A percentile compares a stretch with the other conserved stretches of the same genome.
Evolutionary conservation across 2,888 invertebrate species (phyloP).

Genomic region (Argyra leucocephala): DNA sequence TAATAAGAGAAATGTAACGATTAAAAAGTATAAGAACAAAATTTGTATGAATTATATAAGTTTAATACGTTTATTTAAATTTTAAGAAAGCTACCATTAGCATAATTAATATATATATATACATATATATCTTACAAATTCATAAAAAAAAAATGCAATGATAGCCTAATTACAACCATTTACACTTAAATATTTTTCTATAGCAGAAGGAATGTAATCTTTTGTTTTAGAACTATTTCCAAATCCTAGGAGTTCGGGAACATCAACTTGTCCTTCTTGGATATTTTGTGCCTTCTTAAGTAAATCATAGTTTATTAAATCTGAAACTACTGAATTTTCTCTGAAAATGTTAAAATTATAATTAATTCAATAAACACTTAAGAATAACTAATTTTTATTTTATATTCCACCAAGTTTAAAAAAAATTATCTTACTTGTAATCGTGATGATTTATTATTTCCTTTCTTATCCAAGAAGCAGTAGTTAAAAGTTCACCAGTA

Average conservation of each 20-base stretch:
- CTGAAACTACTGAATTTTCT: conserved; percentile 80
- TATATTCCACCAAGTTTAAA: background rate
- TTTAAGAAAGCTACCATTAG: too few relatives aligned
- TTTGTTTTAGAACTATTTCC: conserved; percentile 69
- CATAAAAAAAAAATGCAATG: background rate
- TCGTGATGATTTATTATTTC: conserved; percentile 80
- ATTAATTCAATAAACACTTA: too few relatives aligned
- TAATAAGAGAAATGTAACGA: too few relatives aligned
- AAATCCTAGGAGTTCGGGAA: conserved; percentile 67
- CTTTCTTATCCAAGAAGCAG: conserved; percentile 88
- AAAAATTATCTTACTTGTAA: conserved; percentile 70
- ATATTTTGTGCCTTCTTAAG: conserved; percentile 65
- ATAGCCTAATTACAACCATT: conserved; percentile 28
- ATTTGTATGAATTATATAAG: too few relatives aligned
- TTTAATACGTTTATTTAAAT: too few relatives aligned
- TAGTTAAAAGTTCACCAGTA: conserved; percentile 81
- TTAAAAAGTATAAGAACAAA: too few relatives aligned
- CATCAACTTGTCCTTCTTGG: conserved; percentile 59
- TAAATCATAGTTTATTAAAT: conserved; percentile 84
- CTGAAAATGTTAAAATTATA: conserved; percentile 43
- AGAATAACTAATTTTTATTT: too few relatives aligned
- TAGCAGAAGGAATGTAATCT: conserved; percentile 73
- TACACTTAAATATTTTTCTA: conserved; percentile 49
- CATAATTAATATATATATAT: too few relatives aligned
- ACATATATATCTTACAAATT: too few relatives aligned